These are phyloP conservation scores for Oreochromis niloticus DNA, from an alignment of 2,113 vertebrate species.

Conservation along the genomic window DNA sequence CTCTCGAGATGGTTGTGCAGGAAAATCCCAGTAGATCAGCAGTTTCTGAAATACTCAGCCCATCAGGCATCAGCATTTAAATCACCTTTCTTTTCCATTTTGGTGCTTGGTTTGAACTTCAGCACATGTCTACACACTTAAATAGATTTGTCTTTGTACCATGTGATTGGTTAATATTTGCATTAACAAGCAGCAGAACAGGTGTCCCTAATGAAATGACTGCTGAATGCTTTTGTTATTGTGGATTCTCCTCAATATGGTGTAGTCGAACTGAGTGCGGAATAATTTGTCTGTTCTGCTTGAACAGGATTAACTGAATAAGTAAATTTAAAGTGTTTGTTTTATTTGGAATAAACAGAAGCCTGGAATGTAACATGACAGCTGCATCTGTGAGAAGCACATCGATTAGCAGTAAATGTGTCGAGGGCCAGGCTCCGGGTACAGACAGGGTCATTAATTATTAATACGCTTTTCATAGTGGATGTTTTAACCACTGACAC, in stretches of 20 bases:
- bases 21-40: background rate
- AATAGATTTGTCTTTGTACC: background rate
- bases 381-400: background rate
- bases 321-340: background rate
- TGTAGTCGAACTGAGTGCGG: accelerated
- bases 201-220: background rate
- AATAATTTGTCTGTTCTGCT: background rate
- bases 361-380: background rate
- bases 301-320: background rate
- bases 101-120: background rate
- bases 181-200: background rate
- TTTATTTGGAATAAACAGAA: background rate
- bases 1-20: background rate
- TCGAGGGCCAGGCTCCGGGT: background rate
- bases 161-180: background rate
- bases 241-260: background rate
- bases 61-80: background rate
- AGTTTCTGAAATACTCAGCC: background rate
- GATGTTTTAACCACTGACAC: background rate
- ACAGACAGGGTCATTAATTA: background rate
- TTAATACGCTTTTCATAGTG: background rate
- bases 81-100: background rate
- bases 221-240: background rate
- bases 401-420: background rate
- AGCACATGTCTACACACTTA: background rate